Evolutionary conservation across 2,113 vertebrate species (phyloP).

Genomic region (Acrocephalus arundinaceus): DNA sequence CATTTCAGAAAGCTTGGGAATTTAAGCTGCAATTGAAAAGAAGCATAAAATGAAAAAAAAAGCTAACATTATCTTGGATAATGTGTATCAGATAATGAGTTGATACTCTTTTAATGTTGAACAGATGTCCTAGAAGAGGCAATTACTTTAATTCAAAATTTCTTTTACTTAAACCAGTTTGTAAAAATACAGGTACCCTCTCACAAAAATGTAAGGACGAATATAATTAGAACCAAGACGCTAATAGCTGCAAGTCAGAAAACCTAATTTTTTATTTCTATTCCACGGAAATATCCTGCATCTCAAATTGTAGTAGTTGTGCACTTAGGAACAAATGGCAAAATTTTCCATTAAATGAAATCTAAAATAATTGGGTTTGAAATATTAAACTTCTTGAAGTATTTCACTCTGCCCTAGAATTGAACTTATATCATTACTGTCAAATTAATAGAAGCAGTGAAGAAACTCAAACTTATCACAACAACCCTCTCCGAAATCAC

Average conservation of each 20-base stretch:
- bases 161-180: neutral
- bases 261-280: neutral
- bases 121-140: constrained; percentile 2
- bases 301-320: neutral
- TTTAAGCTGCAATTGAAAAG: constrained; percentile 27
- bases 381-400: neutral
- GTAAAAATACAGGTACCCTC: neutral
- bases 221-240: neutral
- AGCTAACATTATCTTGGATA: neutral
- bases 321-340: neutral
- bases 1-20: constrained; percentile 45
- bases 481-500: neutral
- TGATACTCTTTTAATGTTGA: neutral
- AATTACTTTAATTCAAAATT: constrained; percentile 8
- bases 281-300: neutral
- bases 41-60: constrained; percentile 4
- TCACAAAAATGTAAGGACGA: neutral
- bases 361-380: neutral
- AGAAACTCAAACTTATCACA: neutral
- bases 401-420: neutral
- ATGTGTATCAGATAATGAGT: constrained; percentile 5
- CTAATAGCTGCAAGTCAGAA: neutral
- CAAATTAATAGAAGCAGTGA: neutral
- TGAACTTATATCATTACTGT: neutral
- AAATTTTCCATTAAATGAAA: neutral